Percentiles rank a stretch among this genome's conserved stretches.
phyloP scores from a whole-genome alignment of 2,113 vertebrate species.

The Pygoscelis antarcticus region DNA sequence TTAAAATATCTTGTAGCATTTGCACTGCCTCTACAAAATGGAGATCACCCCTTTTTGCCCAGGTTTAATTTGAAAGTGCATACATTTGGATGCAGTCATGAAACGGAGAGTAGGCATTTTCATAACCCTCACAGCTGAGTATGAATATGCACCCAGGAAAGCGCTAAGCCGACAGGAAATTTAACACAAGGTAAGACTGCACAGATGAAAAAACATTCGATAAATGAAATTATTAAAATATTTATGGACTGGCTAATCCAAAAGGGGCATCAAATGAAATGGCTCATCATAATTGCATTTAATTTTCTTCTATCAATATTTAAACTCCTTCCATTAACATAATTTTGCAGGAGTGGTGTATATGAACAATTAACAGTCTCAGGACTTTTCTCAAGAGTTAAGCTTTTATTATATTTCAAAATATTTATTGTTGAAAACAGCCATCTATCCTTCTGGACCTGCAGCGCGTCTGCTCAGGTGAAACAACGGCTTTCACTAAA shows the following conservation, averaged over 20 bases:
- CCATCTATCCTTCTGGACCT: not conserved
- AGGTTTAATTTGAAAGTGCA: not conserved
- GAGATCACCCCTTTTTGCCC: not conserved
- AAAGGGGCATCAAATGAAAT: not conserved
- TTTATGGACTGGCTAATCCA: slow-evolving; percentile 22
- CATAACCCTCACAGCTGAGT: not conserved
- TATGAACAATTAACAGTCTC: not conserved
- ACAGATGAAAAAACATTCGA: not conserved
- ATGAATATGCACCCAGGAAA: not conserved
- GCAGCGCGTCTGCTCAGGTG: not conserved
- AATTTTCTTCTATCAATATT: slow-evolving; percentile 37
- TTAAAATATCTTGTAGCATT: not conserved
- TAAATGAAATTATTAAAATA: slow-evolving; percentile 22
- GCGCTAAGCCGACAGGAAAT: not conserved
- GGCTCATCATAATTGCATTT: not conserved
- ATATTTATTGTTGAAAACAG: not conserved
- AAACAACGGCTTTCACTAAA: not conserved
- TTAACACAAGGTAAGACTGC: not conserved
- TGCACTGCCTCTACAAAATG: not conserved
- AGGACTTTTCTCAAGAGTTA: not conserved
- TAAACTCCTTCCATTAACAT: not conserved
- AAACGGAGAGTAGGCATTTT: not conserved
- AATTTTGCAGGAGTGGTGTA: fast-evolving
- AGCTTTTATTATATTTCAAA: not conserved
- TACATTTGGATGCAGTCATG: not conserved